Evolutionary conservation across 1,140 invertebrate species (phyloP), one percentile per base, ranked within the genome.

Genomic region (Druon quercuslanigerum): DNA sequence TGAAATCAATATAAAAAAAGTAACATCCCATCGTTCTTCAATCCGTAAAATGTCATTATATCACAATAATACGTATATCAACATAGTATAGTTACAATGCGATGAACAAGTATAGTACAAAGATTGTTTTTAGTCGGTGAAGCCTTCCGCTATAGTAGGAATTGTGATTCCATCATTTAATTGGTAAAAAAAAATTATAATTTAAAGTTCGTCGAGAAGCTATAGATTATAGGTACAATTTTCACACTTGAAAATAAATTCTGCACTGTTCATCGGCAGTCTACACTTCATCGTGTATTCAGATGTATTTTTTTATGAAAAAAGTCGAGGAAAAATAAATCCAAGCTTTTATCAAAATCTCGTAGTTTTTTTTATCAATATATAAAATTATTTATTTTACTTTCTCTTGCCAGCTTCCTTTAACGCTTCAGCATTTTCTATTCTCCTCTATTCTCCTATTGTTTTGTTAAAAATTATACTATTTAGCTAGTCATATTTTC

Each of bases 281-380:
- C 85, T 79, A 74, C 83, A 86, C 82, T 81, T 74, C 82, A 86
- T 79, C 77, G 83, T 84, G 86, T 85, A 89, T 82, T 84, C 77
- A 87, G 86, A 88, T 88, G 87, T 90, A 89, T 90, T 90, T 90
- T 90, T 90, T 89, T 88, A 89, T 89, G 83, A 85, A 87, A 81
- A 82, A 81, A 84, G 79, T 85, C 82, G 84, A 74, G 79, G 60
- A 66, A 14, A 66, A 86, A 87, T 86, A 87, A 88, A 89, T 87
- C 81, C 84, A 87, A 87, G 86, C 86, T 89, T 88, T 88, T 87
- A 86, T 77, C 71, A 84, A 76, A 75, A 75, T 46, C 40, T 46
- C 9, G 8, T 9, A 46, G n/a, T n/a, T 46, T 11, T 46, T 46
- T 46, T 9, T 46, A 9, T 11, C 7, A 11, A 46, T 11, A 46